Evolutionary conservation across 2,888 invertebrate species (phyloP), one percentile per base, ranked within the genome.

Genomic region (Zaprionus obscuricornis): DNA sequence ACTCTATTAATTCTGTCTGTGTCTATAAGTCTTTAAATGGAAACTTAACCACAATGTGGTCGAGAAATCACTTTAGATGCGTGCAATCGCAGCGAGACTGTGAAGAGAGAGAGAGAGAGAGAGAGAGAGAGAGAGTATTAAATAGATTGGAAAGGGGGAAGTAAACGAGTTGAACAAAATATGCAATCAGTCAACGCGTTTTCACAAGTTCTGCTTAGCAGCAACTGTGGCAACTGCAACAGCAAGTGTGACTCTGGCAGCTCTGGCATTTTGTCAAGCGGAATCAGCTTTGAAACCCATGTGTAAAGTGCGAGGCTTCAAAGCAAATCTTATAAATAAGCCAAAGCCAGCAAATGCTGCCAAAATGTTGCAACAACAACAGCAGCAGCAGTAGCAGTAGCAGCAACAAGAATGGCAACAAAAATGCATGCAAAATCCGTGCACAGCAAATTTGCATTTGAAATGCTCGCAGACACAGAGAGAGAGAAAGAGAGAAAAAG

Each of bases 281-380:
- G 57, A 75, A 76, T 81, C 81, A 66, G 74, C 65, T 59, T 36
- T 71, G 71, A 74, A n/a, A n/a, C 56, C 78, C 78, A 76, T 77
- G 78, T 77, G 82, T 22, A 45, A 73, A 70, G 59, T 66, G 74
- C 33, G 42, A 29, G 40, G 78, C 65, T 66, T 74, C 85, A 74
- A 74, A 71, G 74, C 54, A 64, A 68, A 82, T 71, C 78, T 85
- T 85, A 82, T 85, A 82, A 82, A 85, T 85, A 79, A 78, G 63
- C 71, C 66, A 49, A 54, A 66, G 74, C 69, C 57, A 16, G 54
- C 42, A 60, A 78, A 65, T 56, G 70, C 52, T 65, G 52, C 57
- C 71, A 60, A 67, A 63, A 73, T 43, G 50, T 5, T 24, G 31
- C 47, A 17, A 6, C 49, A 42, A 39, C 46, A 46, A 14, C 46